Percentiles rank a stretch among this genome's conserved stretches.
phyloP scores from a whole-genome alignment of 2,797 vertebrate genomes.

The Nothura maculosa region DNA sequence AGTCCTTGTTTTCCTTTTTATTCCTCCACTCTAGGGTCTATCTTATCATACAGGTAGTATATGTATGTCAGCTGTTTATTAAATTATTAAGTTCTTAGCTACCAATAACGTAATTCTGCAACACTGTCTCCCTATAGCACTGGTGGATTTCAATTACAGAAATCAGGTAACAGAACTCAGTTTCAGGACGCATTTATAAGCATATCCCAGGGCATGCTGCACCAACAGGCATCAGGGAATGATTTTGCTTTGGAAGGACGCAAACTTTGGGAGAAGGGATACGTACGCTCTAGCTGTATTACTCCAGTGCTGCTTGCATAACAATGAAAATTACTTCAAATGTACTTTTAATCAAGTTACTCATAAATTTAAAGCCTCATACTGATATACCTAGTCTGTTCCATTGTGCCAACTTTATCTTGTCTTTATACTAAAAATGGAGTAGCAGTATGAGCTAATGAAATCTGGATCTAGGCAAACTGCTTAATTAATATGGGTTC shows the following conservation, averaged over 20 bases:
- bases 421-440: not conserved
- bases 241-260: conserved; percentile 34
- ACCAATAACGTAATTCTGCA: not conserved
- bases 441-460: not conserved
- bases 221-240: not conserved
- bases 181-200: not conserved
- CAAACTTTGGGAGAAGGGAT: not conserved
- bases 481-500: not conserved
- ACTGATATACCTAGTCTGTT: not conserved
- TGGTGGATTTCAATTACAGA: not conserved
- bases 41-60: not conserved
- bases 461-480: conserved; percentile 11
- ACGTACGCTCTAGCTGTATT: not conserved
- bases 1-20: not conserved
- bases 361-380: not conserved
- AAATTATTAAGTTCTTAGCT: conserved; percentile 19
- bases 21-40: not conserved
- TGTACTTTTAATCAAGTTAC: not conserved
- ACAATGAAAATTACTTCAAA: conserved; percentile 10
- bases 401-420: not conserved
- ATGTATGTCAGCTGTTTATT: not conserved
- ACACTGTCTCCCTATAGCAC: not conserved
- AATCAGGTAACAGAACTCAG: conserved; percentile 7
- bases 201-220: not conserved
- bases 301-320: not conserved